Percentiles rank a stretch among this genome's conserved stretches.
These are phyloP conservation scores for Merluccius polli DNA, from an alignment of 2,797 vertebrate species.

Conservation along the genomic window DNA sequence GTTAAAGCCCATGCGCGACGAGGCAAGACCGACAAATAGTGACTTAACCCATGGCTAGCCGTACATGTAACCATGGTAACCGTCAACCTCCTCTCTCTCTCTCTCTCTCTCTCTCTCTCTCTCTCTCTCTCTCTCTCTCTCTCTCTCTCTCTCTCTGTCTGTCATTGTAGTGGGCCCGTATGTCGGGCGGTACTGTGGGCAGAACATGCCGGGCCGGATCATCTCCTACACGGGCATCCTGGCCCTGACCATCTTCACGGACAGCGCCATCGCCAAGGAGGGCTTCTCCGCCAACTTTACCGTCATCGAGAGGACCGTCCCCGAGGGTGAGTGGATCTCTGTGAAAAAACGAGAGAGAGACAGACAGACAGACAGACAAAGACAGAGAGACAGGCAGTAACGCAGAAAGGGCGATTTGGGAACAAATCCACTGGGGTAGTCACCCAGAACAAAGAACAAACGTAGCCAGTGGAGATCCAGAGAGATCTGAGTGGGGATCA, in stretches of 20 bases:
- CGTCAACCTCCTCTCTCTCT: slow-evolving; percentile 18
- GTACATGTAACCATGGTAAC: slow-evolving; percentile 4
- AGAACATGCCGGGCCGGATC: slow-evolving; percentile 90
- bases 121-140: not conserved
- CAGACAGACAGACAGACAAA: slow-evolving; percentile 1
- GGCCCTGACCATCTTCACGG: slow-evolving; percentile 93
- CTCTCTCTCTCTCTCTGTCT: not conserved
- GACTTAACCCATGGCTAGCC: slow-evolving; percentile 31
- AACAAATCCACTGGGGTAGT: not conserved
- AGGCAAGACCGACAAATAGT: slow-evolving; percentile 43
- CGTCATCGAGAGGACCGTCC: slow-evolving; percentile 81
- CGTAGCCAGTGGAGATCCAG: slow-evolving; percentile 2
- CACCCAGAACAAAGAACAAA: not conserved
- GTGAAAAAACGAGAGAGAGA: not conserved
- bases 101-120: not conserved
- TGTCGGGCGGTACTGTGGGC: slow-evolving; percentile 93
- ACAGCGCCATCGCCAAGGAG: slow-evolving; percentile 96
- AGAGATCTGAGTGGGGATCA: not conserved
- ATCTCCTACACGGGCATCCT: slow-evolving; percentile 92
- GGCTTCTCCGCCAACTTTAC: slow-evolving; percentile 97
- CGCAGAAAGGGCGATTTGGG: slow-evolving; percentile 3
- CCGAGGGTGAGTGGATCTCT: slow-evolving; percentile 82
- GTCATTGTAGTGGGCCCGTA: slow-evolving; percentile 84
- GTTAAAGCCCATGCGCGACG: slow-evolving; percentile 42
- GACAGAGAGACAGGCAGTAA: not conserved